phyloP scores from a whole-genome alignment of 2,113 vertebrate species.

The Nycticryphes semicollaris region DNA sequence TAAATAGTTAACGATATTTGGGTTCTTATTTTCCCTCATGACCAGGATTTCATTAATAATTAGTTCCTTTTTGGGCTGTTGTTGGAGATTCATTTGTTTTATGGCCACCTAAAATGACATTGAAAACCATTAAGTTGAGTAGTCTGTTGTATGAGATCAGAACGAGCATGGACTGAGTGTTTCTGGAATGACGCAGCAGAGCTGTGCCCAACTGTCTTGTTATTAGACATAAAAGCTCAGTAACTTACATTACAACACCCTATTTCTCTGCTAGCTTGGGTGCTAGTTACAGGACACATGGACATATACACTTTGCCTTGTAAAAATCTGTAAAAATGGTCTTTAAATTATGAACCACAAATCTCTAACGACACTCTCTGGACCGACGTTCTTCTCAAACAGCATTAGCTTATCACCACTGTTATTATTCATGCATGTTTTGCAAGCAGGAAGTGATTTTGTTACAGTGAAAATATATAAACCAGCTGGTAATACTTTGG shows the following conservation, averaged over 20 bases:
- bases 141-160: not conserved
- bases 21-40: constrained; percentile 99
- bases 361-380: not conserved
- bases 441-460: not conserved
- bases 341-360: not conserved
- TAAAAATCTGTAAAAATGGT: not conserved
- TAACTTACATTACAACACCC: not conserved
- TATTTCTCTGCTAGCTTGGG: not conserved
- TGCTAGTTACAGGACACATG: not conserved
- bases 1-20: constrained; percentile 98
- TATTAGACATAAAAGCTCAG: not conserved
- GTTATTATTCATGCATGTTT: not conserved
- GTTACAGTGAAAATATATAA: not conserved
- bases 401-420: not conserved
- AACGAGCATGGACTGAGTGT: not conserved
- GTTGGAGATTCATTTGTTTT: constrained; percentile 99
- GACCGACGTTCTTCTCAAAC: not conserved
- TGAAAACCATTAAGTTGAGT: not conserved
- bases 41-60: constrained; percentile 99
- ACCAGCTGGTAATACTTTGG: not conserved
- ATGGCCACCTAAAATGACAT: constrained; percentile 90
- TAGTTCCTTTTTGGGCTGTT: constrained; percentile 98
- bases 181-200: not conserved
- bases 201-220: not conserved
- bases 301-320: not conserved